A percentile compares a stretch with the other conserved stretches of the same genome.
Evolutionary conservation across 2,113 vertebrate genomes (phyloP).

Genomic region (Chaenocephalus aceratus): DNA sequence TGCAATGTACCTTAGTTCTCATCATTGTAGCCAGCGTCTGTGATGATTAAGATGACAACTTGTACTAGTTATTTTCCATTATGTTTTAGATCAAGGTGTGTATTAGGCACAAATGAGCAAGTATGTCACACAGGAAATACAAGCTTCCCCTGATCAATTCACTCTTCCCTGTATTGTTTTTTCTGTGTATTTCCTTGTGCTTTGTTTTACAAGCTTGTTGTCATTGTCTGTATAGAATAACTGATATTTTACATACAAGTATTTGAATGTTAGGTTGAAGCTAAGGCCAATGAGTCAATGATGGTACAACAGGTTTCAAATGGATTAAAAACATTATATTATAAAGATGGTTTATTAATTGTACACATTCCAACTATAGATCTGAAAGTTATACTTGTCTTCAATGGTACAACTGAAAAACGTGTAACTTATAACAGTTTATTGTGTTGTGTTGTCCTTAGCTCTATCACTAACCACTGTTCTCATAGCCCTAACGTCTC

Average conservation of each 20-base stretch:
- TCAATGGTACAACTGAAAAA: background rate
- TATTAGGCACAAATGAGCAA: constrained; percentile 9
- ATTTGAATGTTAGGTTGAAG: background rate
- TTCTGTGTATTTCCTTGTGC: background rate
- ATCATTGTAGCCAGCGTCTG: no score
- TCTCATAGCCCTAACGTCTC: background rate
- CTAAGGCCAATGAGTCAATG: background rate
- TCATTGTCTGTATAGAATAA: background rate
- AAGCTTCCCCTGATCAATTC: constrained; percentile 37
- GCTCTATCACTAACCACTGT: background rate
- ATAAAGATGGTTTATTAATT: background rate
- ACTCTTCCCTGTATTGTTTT: constrained; percentile 42
- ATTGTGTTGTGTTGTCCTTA: background rate
- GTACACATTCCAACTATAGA: background rate
- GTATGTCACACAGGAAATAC: constrained; percentile 24
- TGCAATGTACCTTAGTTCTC: constrained; percentile 11
- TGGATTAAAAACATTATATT: background rate
- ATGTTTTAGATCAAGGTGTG: background rate
- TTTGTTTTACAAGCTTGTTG: constrained; percentile 16
- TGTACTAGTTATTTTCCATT: background rate
- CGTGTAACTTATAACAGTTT: no score
- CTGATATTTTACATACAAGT: background rate
- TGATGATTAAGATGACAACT: constrained; percentile 10
- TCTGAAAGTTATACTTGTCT: background rate
- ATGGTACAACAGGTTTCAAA: background rate